Evolutionary conservation across 2,797 vertebrate genomes (phyloP).

Genomic region (Crocodylus rhombifer): DNA sequence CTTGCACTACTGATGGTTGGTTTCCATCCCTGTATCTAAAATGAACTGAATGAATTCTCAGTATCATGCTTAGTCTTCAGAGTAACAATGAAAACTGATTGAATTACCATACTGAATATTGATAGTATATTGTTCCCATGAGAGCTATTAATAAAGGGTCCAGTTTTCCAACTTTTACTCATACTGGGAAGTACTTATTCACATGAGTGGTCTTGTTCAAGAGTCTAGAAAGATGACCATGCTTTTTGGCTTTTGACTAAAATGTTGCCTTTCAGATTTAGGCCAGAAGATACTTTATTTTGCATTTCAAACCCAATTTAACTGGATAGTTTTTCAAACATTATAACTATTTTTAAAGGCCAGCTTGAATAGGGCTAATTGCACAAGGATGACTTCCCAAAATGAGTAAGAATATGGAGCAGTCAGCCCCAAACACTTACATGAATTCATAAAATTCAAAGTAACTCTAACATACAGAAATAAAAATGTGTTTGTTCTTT

Average conservation of each 20-base stretch:
- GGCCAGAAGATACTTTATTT: not conserved
- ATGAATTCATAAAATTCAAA: not conserved
- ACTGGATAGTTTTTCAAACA: not conserved
- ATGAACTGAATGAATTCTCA: not conserved
- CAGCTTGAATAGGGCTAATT: not conserved
- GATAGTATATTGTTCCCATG: not conserved
- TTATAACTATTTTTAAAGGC: not conserved
- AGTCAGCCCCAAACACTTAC: not conserved
- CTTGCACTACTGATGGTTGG: conserved; percentile 95
- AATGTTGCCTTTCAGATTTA: not conserved
- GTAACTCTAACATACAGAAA: not conserved
- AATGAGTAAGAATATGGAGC: not conserved
- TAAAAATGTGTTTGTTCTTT: no score
- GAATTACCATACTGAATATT: not conserved
- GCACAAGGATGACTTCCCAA: not conserved
- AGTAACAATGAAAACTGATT: not conserved
- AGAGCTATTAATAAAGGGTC: not conserved
- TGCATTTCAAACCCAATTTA: not conserved
- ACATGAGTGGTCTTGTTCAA: not conserved
- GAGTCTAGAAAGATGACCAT: not conserved
- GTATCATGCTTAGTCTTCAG: not conserved
- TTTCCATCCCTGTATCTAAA: not conserved
- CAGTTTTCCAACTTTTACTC: not conserved
- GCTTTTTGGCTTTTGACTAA: not conserved
- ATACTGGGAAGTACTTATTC: no score